Base-by-base conservation (phyloP, 23 tunicate genomes). In the Ascidia mentula region DNA sequence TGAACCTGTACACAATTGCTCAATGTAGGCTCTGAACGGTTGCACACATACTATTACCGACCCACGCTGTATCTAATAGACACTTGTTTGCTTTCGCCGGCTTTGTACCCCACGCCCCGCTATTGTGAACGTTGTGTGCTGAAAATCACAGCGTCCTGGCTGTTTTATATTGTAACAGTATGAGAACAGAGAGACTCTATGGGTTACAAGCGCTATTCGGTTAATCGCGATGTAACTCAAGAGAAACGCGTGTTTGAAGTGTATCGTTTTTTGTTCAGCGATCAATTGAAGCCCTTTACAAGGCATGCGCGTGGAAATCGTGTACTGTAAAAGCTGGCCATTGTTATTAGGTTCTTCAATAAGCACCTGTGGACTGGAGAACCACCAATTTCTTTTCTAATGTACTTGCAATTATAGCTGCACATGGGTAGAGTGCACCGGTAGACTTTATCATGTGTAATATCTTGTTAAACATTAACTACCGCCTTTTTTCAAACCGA, bases 211-310 rank as follows among this genome's bases (percentile, higher is more conserved):
- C 65, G 24, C 65, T 53, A 53, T 53, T 53, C 22, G 65, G 65
- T 53, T 53, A 36, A 69, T 70, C 74, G 37, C 32, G 30, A 70
- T 70, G 74, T 70, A 34, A 70, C 37, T 70, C 39, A 3, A 70
- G 38, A 70, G 32, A 32, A 70, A 70, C 74, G n/a, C 18, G 38
- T 70, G 74, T 70, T 70, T 70, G 74, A 70, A 30, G 37, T 70
- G 74, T 70, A 70, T 70, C 39, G 31, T 30, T 34, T 70, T 34
- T 35, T 70, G 65, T 53, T 53, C n/a, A 28, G 22, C 65, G 65
- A 28, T 53, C 65, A 26, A 53, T 53, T 53, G 65, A 53, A 53
- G 65, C 65, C 24, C 65, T 6, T 53, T 28, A 53, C 13, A 53
- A 53, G 65, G 65, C 65, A 28, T 26, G 22, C 65, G 65, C 65